Base-by-base conservation (phyloP, 2,113 vertebrate genomes). In the Nothoprocta perdicaria region DNA sequence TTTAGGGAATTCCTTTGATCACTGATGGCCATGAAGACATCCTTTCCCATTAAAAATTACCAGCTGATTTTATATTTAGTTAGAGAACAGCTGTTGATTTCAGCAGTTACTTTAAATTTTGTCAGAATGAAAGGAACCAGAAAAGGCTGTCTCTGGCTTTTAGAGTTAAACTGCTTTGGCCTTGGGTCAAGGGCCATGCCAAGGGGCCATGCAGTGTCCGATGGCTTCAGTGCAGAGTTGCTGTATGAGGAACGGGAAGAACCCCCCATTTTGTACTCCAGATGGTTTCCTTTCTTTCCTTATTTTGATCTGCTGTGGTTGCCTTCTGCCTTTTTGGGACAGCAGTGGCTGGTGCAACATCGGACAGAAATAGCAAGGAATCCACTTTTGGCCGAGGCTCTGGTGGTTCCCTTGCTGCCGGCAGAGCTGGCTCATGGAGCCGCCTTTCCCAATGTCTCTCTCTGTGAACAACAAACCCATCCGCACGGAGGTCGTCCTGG, bases 401-500 rank as follows among this genome's bases (percentile, higher is more conserved):
- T 73, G 62, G 58, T 77, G 79, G n/a, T 80, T 93, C 60, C 53
- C 58, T 77, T 46, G 68, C 53, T 89, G 63, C 68, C 45, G 53
- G 38, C 43, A 17, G 13, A 77, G 16, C 26, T 89, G 77, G 22
- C 35, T 84, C 40, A 55, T 18, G 27, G 12, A 82, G 46, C 61
- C 66, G 57, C 65, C 13, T 1, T 65, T 72, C 89, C 75, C 77
- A 33, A 19, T 38, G 29, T 53, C 33, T 31, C 46, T 40, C 58
- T 33, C 67, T 75, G 60, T 40, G 41, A 69, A 19, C 57, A 79
- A 17, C 73, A 48, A 46, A 71, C 43, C 15, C 78, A 9, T 40
- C 31, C 12, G 33, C 0, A 0, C 1, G 0, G 78, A 57, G 50
- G 31, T 45, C 48, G 78, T 26, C 24, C 9, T 5, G 55, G 46